A percentile compares a stretch with the other conserved stretches of the same genome.
Evolutionary conservation across 92 coral and sea anemone genomes (phyloP).

Genomic region (Paragorgia papillata): DNA sequence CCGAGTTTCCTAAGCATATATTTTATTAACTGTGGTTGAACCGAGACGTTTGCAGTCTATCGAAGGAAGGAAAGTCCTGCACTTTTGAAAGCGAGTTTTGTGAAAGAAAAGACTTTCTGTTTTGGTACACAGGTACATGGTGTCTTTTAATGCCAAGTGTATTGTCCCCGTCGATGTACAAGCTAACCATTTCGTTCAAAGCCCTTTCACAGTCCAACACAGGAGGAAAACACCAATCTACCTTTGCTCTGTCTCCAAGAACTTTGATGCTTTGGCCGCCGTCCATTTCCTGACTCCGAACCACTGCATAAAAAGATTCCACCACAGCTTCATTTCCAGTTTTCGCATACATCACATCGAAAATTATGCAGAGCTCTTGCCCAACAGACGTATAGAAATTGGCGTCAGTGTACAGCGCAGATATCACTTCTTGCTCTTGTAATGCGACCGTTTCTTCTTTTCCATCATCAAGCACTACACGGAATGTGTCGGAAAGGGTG

Average conservation of each 20-base stretch:
- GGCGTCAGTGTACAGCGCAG: constrained; percentile 16
- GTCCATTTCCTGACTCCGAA: constrained; percentile 16
- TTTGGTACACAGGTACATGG: constrained; percentile 23
- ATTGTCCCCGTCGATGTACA: constrained; percentile 17
- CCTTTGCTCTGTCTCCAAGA: constrained; percentile 14
- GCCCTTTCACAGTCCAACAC: too few species aligned
- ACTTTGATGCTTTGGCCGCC: constrained; percentile 33
- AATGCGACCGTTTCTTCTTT: constrained; percentile 14
- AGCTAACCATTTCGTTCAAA: constrained; percentile 9
- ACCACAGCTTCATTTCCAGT: constrained; percentile 10
- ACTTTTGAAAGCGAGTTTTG: constrained; percentile 3
- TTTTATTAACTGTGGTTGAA: not conserved
- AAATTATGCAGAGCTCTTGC: constrained; percentile 31
- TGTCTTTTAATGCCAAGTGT: constrained; percentile 14
- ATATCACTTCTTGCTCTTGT: constrained; percentile 27
- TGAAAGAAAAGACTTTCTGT: constrained; percentile 14
- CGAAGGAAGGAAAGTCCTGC: constrained; percentile 10
- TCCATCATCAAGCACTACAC: constrained; percentile 21
- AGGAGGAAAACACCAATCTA: too few species aligned
- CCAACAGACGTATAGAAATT: constrained; percentile 21
- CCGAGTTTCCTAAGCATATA: too few species aligned
- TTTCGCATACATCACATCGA: too few species aligned
- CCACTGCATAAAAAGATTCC: constrained; percentile 9
- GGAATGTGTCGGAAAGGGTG: constrained; percentile 4
- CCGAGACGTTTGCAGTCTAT: not conserved